phyloP scores from a whole-genome alignment of 2,888 invertebrate species.

The Pasiphila rectangulata region DNA sequence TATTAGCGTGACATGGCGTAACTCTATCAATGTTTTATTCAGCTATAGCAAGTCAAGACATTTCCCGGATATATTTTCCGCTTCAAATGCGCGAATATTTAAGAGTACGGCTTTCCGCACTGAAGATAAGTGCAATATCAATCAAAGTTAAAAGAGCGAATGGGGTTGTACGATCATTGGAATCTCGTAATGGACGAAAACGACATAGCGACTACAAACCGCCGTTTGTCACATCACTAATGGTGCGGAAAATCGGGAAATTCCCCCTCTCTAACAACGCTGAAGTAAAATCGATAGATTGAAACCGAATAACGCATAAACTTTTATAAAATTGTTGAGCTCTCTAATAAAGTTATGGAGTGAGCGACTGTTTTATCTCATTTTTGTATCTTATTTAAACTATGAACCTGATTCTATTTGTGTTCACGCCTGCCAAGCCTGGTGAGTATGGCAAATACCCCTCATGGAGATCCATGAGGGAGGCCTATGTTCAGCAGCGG shows the following conservation, averaged over 20 bases:
- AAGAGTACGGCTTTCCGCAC: slow-evolving; percentile 31
- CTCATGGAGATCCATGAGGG: no score
- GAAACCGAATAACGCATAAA: slow-evolving; percentile 55
- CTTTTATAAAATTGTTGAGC: slow-evolving; percentile 16
- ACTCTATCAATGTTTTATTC: no score
- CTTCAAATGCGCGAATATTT: slow-evolving; percentile 26
- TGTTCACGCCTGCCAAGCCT: no score
- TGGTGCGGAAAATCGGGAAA: slow-evolving; percentile 71
- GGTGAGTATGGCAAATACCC: no score
- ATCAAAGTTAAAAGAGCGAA: slow-evolving; percentile 63
- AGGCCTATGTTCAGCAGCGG: no score
- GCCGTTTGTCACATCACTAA: slow-evolving; percentile 74
- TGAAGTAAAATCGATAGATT: slow-evolving; percentile 61
- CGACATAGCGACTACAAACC: slow-evolving; percentile 70
- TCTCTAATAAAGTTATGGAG: background rate
- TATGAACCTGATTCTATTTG: no score
- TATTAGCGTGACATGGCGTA: no score
- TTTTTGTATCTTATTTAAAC: no score
- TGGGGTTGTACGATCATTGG: slow-evolving; percentile 64
- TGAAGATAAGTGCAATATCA: slow-evolving; percentile 53
- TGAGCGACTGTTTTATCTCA: no score
- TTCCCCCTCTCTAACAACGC: slow-evolving; percentile 61
- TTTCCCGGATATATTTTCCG: slow-evolving; percentile 28
- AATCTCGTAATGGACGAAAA: slow-evolving; percentile 72
- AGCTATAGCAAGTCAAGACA: no score